Conservation (phyloP, 2,888 invertebrate genomes). For the Pediacus dermestoides region DNA sequence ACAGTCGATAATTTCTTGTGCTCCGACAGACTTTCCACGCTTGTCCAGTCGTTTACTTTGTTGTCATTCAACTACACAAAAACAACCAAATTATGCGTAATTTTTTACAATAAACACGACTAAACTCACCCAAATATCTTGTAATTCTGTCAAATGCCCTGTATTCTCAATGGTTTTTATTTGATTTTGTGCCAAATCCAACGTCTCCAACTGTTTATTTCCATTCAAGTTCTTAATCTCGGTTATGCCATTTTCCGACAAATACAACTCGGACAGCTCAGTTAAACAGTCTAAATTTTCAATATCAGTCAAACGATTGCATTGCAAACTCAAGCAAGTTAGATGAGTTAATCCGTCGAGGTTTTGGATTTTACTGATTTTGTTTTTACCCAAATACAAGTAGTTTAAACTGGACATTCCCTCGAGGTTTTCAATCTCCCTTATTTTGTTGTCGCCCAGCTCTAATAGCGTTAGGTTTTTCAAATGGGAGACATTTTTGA, state of each 20-base stretch:
- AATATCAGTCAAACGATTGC: conserved; percentile 82
- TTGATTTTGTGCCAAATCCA: conserved; percentile 88
- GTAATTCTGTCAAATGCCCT: conserved; percentile 68
- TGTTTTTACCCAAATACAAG: conserved; percentile 91
- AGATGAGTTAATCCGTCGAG: conserved; percentile 69
- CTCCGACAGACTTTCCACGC: conserved; percentile 67
- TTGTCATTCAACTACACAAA: conserved; percentile 84
- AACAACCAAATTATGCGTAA: conserved; percentile 14
- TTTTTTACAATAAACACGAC: too few species aligned
- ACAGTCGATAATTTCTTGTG: conserved; percentile 75
- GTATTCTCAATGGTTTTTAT: conserved; percentile 78
- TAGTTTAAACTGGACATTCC: conserved; percentile 70
- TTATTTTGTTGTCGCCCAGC: conserved; percentile 90
- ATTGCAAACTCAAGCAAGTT: conserved; percentile 82
- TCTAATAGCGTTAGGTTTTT: conserved; percentile 80
- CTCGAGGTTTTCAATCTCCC: conserved; percentile 83
- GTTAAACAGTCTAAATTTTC: conserved; percentile 75
- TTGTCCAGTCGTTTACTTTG: conserved; percentile 78
- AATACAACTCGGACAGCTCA: conserved; percentile 81
- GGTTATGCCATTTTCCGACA: conserved; percentile 90
- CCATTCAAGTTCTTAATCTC: conserved; percentile 71
- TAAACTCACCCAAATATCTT: conserved; percentile 96
- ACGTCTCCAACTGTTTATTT: conserved; percentile 70
- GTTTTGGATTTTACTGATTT: conserved; percentile 83
- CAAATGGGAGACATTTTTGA: conserved; percentile 82